Percentiles rank a stretch among this genome's conserved stretches.
Evolutionary conservation across 2,113 vertebrate species (phyloP).

Genomic region (Rhinopomastus cyanomelas): DNA sequence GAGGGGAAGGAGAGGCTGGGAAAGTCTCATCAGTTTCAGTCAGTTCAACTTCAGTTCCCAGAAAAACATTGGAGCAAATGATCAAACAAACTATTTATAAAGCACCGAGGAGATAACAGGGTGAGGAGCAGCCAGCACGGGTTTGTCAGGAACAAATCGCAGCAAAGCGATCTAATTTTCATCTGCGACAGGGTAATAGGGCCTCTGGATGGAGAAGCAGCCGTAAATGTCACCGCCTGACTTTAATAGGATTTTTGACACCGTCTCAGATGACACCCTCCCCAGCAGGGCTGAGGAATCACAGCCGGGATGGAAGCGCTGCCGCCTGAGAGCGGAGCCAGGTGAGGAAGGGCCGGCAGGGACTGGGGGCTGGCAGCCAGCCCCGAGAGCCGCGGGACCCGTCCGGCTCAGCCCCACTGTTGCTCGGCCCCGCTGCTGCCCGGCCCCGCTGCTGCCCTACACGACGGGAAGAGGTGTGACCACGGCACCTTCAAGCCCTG

Average conservation of each 20-base stretch:
- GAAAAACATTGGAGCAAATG: constrained; percentile 71
- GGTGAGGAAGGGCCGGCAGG: constrained; percentile 10
- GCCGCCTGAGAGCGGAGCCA: constrained; percentile 37
- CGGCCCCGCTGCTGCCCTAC: no score
- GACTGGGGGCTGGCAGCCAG: not conserved
- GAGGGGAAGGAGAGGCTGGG: not conserved
- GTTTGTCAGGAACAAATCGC: constrained; percentile 71
- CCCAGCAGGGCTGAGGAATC: constrained; percentile 59
- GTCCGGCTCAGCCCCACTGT: no score
- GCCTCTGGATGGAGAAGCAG: constrained; percentile 67
- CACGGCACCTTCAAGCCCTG: no score
- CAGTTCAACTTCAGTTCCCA: constrained; percentile 63
- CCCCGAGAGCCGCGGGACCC: no score
- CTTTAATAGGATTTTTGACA: constrained; percentile 73
- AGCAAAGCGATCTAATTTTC: constrained; percentile 71
- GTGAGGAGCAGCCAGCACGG: constrained; percentile 68
- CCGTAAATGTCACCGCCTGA: constrained; percentile 70
- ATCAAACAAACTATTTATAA: constrained; percentile 74
- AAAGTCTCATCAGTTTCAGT: constrained; percentile 53
- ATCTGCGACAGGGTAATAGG: constrained; percentile 71
- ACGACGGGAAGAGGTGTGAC: no score
- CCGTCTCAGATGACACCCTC: constrained; percentile 65
- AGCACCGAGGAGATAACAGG: constrained; percentile 67
- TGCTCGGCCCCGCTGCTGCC: no score
- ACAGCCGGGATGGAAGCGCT: constrained; percentile 52